Percentiles rank a stretch among this genome's conserved stretches.
These are phyloP conservation scores for Drosophila grimshawi DNA, from an alignment of 1,140 invertebrate species.

Conservation along the genomic window DNA sequence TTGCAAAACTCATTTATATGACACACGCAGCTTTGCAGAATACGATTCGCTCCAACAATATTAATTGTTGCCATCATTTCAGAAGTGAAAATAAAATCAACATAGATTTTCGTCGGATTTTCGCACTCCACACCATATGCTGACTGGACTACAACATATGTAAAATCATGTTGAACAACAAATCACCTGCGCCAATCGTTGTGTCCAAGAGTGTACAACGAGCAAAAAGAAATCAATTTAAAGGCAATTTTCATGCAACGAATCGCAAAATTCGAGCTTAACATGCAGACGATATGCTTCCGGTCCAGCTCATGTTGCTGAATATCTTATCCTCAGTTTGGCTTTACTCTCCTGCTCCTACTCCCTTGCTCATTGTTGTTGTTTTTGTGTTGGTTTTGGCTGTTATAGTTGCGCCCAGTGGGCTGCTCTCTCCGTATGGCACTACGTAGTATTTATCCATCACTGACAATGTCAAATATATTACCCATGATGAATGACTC, in stretches of 20 bases:
- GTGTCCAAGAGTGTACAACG: slow-evolving; percentile 5
- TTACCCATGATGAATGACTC: slow-evolving; percentile 82
- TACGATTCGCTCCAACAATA: no score
- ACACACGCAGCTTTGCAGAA: no score
- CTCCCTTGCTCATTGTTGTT: not conserved
- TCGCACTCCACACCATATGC: not conserved
- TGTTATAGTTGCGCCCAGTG: slow-evolving; percentile 32
- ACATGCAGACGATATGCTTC: slow-evolving; percentile 68
- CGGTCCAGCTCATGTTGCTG: slow-evolving; percentile 28
- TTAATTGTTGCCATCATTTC: no score
- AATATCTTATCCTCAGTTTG: slow-evolving; percentile 59
- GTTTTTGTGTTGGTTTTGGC: slow-evolving; percentile 15
- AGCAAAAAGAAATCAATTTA: slow-evolving; percentile 44
- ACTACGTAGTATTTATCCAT: slow-evolving; percentile 77
- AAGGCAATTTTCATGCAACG: slow-evolving; percentile 71
- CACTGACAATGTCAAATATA: slow-evolving; percentile 82
- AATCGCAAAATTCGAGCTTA: slow-evolving; percentile 61
- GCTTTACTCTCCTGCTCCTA: slow-evolving; percentile 21
- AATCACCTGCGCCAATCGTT: slow-evolving; percentile 27
- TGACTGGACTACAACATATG: not conserved
- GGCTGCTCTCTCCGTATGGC: slow-evolving; percentile 33
- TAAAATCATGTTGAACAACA: not conserved
- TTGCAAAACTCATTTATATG: no score
- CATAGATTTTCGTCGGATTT: not conserved
- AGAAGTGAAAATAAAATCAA: not conserved